These are phyloP conservation scores for Atractosteus spatula DNA, from an alignment of 2,113 vertebrate genomes.

Conservation along the genomic window DNA sequence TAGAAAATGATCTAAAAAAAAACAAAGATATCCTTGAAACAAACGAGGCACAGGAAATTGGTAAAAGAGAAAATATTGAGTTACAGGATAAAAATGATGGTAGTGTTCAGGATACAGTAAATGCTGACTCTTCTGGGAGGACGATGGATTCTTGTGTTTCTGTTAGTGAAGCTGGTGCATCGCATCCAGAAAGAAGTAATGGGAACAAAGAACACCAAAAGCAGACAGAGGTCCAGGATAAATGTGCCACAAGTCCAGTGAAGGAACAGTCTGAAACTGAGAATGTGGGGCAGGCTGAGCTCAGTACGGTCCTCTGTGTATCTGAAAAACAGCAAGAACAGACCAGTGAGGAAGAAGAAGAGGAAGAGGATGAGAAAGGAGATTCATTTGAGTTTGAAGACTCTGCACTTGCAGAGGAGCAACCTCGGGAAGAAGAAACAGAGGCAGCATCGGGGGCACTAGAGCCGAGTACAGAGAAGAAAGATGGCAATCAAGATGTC, in stretches of 20 bases:
- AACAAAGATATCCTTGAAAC: background rate
- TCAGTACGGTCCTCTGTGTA: no score
- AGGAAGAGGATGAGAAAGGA: constrained; percentile 40
- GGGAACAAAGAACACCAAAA: background rate
- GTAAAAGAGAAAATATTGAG: background rate
- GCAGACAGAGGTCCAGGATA: no score
- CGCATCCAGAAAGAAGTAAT: background rate
- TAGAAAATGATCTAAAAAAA: background rate
- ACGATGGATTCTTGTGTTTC: no score
- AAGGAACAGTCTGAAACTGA: no score
- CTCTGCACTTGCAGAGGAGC: background rate
- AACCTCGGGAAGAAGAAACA: background rate
- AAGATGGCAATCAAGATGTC: constrained; percentile 11
- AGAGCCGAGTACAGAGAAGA: background rate
- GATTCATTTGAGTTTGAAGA: constrained; percentile 60
- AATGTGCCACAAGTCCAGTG: no score
- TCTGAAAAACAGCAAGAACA: background rate
- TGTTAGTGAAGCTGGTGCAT: background rate
- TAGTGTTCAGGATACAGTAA: background rate
- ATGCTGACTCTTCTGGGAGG: no score
- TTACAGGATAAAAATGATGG: background rate
- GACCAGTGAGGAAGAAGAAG: constrained; percentile 20
- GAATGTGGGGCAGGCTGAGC: no score
- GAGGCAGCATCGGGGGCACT: background rate
- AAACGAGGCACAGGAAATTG: background rate